A percentile compares a stretch with the other conserved stretches of the same genome.
phyloP scores from a whole-genome alignment of 2,113 vertebrate species.

The Malurus cyaneus region DNA sequence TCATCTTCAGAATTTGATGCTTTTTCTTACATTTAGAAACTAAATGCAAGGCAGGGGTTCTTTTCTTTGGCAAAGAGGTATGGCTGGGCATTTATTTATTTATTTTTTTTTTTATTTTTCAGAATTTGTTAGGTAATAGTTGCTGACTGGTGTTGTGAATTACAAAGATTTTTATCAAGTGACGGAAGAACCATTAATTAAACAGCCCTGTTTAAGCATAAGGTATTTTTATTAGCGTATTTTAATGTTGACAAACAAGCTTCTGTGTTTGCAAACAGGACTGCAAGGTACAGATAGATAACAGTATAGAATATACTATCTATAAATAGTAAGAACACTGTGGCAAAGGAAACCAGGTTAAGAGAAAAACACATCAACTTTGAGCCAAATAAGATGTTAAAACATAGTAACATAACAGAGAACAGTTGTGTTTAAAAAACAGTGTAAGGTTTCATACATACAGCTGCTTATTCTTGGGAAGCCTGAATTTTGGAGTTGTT shows the following conservation, averaged over 20 bases:
- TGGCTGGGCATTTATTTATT: neutral
- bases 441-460: neutral
- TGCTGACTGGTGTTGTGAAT: neutral
- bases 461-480: neutral
- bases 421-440: neutral
- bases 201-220: neutral
- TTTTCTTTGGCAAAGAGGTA: neutral
- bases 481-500: neutral
- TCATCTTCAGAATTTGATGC: neutral
- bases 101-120: neutral
- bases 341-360: neutral
- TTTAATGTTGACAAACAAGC: neutral
- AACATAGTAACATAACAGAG: neutral
- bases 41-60: neutral
- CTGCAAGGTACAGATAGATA: neutral
- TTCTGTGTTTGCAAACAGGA: neutral
- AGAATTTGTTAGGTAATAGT: neutral
- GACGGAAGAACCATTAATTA: neutral
- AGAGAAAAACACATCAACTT: neutral
- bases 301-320: neutral
- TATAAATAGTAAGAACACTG: neutral
- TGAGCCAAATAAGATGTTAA: neutral
- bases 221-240: conserved; percentile 19
- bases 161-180: neutral
- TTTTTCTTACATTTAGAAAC: neutral